phyloP scores from a whole-genome alignment of 1,140 invertebrate species.

The Euwallacea fornicatus region DNA sequence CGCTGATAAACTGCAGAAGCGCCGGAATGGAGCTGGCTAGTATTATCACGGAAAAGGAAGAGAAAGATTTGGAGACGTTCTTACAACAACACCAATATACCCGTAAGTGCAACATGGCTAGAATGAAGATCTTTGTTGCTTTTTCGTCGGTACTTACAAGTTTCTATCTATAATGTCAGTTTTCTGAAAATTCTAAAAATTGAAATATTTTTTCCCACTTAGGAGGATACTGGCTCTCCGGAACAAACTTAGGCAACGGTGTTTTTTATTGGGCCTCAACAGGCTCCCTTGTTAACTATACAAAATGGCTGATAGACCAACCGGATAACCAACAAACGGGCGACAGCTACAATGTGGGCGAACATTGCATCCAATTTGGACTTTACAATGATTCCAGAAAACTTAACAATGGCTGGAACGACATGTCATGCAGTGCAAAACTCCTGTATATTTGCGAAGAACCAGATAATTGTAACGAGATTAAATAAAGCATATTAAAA shows the following conservation, averaged over 20 bases:
- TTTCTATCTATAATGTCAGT: too few relatives aligned
- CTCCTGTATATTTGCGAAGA: constrained; percentile 28
- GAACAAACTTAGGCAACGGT: constrained; percentile 19
- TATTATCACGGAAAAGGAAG: constrained; percentile 9
- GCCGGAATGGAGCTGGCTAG: constrained; percentile 25
- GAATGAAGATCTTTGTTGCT: too few relatives aligned
- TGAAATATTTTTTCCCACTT: too few relatives aligned
- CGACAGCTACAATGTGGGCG: constrained; percentile 1
- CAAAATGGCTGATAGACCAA: constrained; percentile 15
- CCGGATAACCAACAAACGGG: constrained; percentile 3
- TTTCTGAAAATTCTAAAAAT: too few relatives aligned
- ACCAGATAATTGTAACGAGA: constrained; percentile 12
- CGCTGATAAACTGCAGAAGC: constrained; percentile 31
- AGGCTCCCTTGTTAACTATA: constrained; percentile 12
- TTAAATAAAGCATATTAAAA: neutral
- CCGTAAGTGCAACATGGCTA: neutral
- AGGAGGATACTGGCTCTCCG: constrained; percentile 21
- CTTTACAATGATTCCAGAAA: constrained; percentile 1
- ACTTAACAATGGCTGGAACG: constrained; percentile 16
- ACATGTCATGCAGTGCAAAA: constrained; percentile 14
- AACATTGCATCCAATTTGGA: constrained; percentile 29
- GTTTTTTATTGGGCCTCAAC: constrained; percentile 28
- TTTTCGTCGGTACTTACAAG: too few relatives aligned
- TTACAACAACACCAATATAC: constrained; percentile 14
- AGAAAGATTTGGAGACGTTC: constrained; percentile 13